Conservation (phyloP, 2,113 vertebrate species). For the Crotalus tigris region DNA sequence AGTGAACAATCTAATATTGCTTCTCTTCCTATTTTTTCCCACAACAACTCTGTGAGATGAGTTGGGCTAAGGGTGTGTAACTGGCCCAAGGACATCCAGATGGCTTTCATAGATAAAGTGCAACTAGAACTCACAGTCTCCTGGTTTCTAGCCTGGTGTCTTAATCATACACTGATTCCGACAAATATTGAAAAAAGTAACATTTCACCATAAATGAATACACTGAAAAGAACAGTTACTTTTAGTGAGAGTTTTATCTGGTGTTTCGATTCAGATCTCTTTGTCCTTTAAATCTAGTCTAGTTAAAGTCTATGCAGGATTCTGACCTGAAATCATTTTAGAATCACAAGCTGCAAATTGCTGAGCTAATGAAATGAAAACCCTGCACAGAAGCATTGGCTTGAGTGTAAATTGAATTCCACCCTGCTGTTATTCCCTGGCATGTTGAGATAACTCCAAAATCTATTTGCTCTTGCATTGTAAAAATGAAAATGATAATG, state of each 20-base stretch:
- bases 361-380: slow-evolving; percentile 32
- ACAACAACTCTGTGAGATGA: not conserved
- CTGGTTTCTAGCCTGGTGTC: not conserved
- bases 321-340: slow-evolving; percentile 23
- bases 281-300: slow-evolving; percentile 24
- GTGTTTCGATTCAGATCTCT: not conserved
- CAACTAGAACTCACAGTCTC: not conserved
- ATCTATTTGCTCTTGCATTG: slow-evolving; percentile 18
- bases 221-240: not conserved
- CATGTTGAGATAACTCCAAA: slow-evolving; percentile 23
- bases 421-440: slow-evolving; percentile 21
- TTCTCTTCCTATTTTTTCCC: not conserved
- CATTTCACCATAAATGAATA: not conserved
- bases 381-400: slow-evolving; percentile 9
- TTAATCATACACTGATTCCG: not conserved
- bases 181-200: not conserved
- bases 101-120: not conserved
- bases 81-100: not conserved
- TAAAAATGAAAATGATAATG: slow-evolving; percentile 13
- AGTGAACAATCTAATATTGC: not conserved
- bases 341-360: slow-evolving; percentile 15
- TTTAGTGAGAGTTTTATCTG: not conserved
- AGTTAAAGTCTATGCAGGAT: slow-evolving; percentile 14
- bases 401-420: slow-evolving; percentile 29
- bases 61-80: not conserved